These are phyloP conservation scores for Lacanobia wlatinum DNA, from an alignment of 2,888 invertebrate genomes.

Conservation along the genomic window DNA sequence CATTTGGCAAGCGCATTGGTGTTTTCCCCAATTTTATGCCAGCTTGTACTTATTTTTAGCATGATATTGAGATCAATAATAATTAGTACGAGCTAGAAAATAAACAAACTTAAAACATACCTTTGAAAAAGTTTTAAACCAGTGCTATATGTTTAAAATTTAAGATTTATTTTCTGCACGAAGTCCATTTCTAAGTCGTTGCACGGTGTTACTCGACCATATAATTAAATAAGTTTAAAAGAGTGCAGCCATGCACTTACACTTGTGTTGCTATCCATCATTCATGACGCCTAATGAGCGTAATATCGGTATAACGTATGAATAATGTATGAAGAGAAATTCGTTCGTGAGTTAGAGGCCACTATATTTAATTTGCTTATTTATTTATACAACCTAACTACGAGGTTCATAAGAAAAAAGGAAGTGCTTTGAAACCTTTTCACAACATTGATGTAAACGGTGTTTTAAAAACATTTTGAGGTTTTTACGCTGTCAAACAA, in stretches of 20 bases:
- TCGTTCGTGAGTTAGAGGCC: conserved; percentile 1
- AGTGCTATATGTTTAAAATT: neutral
- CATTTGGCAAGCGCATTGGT: too few relatives aligned
- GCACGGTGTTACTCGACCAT: neutral
- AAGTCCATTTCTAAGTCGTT: conserved; percentile 1
- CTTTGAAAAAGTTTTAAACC: too few relatives aligned
- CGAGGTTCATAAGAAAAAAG: too few relatives aligned
- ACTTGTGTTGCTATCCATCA: conserved; percentile 39
- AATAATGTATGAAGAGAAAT: conserved; percentile 42
- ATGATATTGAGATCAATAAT: neutral
- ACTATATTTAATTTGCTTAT: conserved; percentile 5
- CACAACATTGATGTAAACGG: neutral
- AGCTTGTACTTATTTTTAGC: neutral
- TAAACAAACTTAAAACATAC: too few relatives aligned
- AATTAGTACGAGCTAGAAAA: too few relatives aligned
- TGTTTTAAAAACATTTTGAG: neutral
- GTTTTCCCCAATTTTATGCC: neutral
- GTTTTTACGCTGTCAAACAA: neutral
- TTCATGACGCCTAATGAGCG: conserved; percentile 46
- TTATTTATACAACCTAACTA: neutral
- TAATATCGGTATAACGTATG: conserved; percentile 42
- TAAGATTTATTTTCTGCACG: neutral
- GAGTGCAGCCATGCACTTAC: conserved; percentile 16
- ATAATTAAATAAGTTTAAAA: conserved; percentile 22
- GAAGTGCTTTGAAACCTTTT: too few relatives aligned